Evolutionary conservation across 2,113 vertebrate genomes (phyloP).

Genomic region (Chlorodrepanis virens): DNA sequence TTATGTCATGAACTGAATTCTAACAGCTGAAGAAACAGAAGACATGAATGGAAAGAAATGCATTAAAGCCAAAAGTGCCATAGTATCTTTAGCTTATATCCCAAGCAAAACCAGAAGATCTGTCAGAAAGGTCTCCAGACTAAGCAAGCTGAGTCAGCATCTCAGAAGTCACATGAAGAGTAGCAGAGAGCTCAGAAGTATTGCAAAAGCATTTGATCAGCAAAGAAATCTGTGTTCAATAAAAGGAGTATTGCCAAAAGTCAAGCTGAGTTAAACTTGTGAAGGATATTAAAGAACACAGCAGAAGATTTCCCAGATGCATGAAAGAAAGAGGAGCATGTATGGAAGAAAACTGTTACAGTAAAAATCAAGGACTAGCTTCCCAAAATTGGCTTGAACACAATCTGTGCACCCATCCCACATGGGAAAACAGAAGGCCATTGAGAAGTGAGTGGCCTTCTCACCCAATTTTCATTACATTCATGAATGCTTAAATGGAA

Average conservation of each 20-base stretch:
- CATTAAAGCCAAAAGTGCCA: background rate
- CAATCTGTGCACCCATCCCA: background rate
- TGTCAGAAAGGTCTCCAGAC: background rate
- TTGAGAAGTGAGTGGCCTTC: background rate
- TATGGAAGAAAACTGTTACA: background rate
- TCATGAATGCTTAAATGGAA: background rate
- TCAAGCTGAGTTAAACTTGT: background rate
- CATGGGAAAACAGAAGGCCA: rapidly evolving
- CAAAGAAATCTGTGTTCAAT: conserved; percentile 16
- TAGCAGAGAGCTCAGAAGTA: background rate
- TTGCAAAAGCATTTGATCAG: conserved; percentile 29
- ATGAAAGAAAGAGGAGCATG: background rate
- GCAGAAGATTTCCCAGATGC: background rate
- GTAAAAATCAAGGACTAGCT: background rate
- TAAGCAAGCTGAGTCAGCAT: conserved; percentile 36
- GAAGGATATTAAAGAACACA: background rate
- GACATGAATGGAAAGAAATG: background rate
- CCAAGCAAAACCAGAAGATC: background rate
- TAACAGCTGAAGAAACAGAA: background rate
- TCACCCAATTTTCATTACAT: background rate
- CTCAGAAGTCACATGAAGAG: background rate
- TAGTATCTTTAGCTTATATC: background rate
- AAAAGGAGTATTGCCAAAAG: conserved; percentile 1
- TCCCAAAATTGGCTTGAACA: background rate
- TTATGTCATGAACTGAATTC: background rate